Base-by-base conservation (phyloP, 2,113 vertebrate species). In the Calonectris borealis region DNA sequence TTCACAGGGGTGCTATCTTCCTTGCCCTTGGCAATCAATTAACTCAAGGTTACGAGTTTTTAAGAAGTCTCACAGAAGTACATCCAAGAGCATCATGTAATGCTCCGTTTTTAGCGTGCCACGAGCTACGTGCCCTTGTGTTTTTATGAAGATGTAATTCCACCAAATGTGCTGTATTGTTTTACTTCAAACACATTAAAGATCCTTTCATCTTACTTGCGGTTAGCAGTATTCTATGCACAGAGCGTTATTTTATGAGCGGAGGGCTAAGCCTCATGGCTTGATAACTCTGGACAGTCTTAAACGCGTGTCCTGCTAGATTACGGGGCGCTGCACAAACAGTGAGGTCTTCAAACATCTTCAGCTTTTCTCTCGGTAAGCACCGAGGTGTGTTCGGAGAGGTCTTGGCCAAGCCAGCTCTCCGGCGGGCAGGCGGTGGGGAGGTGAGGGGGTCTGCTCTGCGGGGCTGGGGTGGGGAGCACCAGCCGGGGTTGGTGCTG, bases 1-100 rank as follows among this genome's bases (percentile, higher is more conserved):
- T 66, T 4, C n/a, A 64, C 42, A 73, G 75, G 77, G 49, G 66
- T 73, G 62, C 51, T 62, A 2, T 57, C 61, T 46, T 65, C 61
- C 26, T 85, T 95, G 88, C 76, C 76, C 70, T 81, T 77, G 54
- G 80, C 88, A 92, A 16, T 54, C 70, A 93, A 46, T 93, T 91
- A 94, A 76, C 38, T 95, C n/a, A 70, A 89, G 94, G 62, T 75
- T 92, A 72, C 1, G 8, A n/a, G 80, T 58, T 83, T 83, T 26
- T 87, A 48, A 77, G 68, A 58, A 89, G 44, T 83, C 84, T 79
- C 51, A 40, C 29, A 87, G 73, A 76, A 96, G 51, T 64, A 55
- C 61, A 55, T 85, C 77, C 70, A 52, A 72, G 52, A 78, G 31
- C 57, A 85, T 84, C 46, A 7, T 60, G 57, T 64, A 36, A 20